These are phyloP conservation scores for Oscheius sp. DNA, from an alignment of 2,888 invertebrate species.

Conservation along the genomic window DNA sequence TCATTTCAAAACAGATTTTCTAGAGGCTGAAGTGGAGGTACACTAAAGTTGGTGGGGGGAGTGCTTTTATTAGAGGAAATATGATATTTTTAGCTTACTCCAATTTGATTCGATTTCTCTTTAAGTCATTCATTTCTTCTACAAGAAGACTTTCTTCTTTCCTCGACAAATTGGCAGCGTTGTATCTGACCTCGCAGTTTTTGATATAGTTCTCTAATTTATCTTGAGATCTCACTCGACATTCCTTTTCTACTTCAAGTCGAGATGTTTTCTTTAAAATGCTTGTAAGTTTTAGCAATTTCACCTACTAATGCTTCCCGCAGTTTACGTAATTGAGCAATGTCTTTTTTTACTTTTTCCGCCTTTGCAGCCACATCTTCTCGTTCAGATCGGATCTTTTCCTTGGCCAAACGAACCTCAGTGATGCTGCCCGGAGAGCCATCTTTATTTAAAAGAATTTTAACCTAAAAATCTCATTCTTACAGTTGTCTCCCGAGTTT, in stretches of 20 bases:
- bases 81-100: slow-evolving; percentile 29
- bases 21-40: too few species aligned
- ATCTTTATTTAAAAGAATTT: slow-evolving; percentile 11
- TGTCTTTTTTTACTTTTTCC: slow-evolving; percentile 20
- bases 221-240: slow-evolving; percentile 39
- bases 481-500: neutral
- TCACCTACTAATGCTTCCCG: neutral
- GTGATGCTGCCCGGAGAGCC: slow-evolving; percentile 16
- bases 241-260: slow-evolving; percentile 43
- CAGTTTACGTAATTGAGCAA: slow-evolving; percentile 6
- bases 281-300: too few species aligned
- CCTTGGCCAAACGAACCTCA: neutral
- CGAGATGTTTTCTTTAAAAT: slow-evolving; percentile 35
- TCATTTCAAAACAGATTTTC: too few species aligned
- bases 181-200: slow-evolving; percentile 44
- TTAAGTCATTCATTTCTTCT: slow-evolving; percentile 45
- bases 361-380: slow-evolving; percentile 24
- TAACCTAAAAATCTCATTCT: neutral
- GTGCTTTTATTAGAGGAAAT: too few species aligned
- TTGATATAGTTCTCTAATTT: slow-evolving; percentile 30
- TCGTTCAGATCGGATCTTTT: slow-evolving; percentile 13
- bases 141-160: slow-evolving; percentile 51
- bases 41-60: too few species aligned
- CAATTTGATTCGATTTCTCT: slow-evolving; percentile 36
- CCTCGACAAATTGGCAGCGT: slow-evolving; percentile 32